Conservation (phyloP, 2,888 invertebrate species). For the Ditylenchus weischeri region DNA sequence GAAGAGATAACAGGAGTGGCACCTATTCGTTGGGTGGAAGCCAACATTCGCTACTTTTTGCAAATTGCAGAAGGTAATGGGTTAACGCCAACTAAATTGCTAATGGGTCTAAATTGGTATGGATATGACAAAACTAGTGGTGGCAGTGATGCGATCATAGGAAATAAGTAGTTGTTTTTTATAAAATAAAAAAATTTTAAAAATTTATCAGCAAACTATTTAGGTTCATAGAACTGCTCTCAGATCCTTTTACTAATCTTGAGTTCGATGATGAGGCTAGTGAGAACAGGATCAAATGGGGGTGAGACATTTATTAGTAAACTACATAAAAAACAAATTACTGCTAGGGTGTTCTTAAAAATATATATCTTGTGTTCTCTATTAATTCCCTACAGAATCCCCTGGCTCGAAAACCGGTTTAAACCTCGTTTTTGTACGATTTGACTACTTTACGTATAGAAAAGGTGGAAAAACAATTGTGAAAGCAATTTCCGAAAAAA, state of each 20-base stretch:
- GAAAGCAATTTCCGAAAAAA: no score
- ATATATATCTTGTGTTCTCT: no score
- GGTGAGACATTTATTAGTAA: constrained; percentile 15
- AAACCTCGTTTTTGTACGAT: no score
- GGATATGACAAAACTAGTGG: constrained; percentile 39
- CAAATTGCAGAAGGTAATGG: constrained; percentile 12
- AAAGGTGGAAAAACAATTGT: no score
- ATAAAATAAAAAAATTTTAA: constrained; percentile 17
- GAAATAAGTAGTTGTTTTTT: constrained; percentile 18
- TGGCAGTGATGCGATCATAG: constrained; percentile 33
- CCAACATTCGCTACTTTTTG: constrained; percentile 29
- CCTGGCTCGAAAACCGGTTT: no score
- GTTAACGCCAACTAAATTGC: constrained; percentile 27
- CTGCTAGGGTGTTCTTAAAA: no score
- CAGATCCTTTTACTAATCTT: constrained; percentile 29
- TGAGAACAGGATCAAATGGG: constrained; percentile 41
- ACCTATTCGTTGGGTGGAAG: constrained; percentile 45
- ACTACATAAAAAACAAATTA: no score
- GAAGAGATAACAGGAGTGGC: constrained; percentile 40
- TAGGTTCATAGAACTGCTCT: constrained; percentile 43
- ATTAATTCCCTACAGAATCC: no score
- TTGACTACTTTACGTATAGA: no score
- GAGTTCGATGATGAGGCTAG: constrained; percentile 40
- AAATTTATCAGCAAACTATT: constrained; percentile 4
- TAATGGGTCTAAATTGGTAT: constrained; percentile 50